Evolutionary conservation across 2,888 invertebrate genomes (phyloP).

Genomic region (Spatulosminthurus flaviceps): DNA sequence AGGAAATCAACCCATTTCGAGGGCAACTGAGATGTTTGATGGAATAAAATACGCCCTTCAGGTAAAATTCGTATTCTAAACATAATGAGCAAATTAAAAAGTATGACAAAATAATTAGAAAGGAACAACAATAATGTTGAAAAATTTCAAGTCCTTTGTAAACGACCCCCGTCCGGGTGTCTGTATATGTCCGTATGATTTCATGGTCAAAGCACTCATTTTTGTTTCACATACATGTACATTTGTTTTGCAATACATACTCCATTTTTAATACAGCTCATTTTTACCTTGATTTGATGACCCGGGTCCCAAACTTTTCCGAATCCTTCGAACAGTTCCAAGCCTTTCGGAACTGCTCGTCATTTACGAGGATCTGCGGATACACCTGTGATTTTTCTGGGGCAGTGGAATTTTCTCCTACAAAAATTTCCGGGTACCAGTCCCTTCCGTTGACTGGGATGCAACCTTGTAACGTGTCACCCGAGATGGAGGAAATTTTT

Average conservation of each 20-base stretch:
- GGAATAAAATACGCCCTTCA: background rate
- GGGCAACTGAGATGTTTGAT: background rate
- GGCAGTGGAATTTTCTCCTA: background rate
- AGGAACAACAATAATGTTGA: too few species aligned
- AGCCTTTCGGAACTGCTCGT: background rate
- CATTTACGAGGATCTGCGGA: background rate
- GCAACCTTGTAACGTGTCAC: background rate
- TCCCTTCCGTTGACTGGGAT: background rate
- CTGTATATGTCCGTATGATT: too few species aligned
- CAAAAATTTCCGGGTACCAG: background rate
- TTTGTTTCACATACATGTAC: too few species aligned
- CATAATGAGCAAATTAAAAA: too few species aligned
- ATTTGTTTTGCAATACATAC: too few species aligned
- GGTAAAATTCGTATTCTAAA: background rate
- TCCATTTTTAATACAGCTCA: too few species aligned
- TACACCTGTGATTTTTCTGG: background rate
- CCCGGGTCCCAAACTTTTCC: background rate
- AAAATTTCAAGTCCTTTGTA: too few species aligned
- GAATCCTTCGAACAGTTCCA: background rate
- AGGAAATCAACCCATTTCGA: background rate
- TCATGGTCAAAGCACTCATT: too few species aligned
- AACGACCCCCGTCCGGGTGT: too few species aligned
- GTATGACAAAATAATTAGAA: too few species aligned
- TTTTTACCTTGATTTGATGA: too few species aligned
- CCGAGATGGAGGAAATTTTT: background rate